Evolutionary conservation across 2,797 vertebrate genomes (phyloP), one percentile per base, ranked within the genome.

Genomic region (Darevskia nairensis): DNA sequence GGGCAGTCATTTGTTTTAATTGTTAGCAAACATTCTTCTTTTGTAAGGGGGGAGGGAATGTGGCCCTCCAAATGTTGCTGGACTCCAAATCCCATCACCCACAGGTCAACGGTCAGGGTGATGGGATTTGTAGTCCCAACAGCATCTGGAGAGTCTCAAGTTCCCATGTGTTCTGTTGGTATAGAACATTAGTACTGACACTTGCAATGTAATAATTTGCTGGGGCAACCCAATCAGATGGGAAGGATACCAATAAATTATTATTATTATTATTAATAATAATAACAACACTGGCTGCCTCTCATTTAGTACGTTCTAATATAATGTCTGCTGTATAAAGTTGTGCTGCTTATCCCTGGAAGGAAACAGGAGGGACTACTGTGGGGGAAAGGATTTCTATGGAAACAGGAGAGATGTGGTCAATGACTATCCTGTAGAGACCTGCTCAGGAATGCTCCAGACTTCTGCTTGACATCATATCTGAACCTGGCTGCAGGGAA

Each of bases 1-100:
- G 44, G 69, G 87, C 88, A 88, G 91, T 85, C 89, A 83, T 55
- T 4, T 83, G 69, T 71, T 88, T 23, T 77, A n/a, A 29, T 78
- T 79, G 32, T 25, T n/a, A 79, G 55, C 64, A 79, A 23, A 25
- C 23, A 17, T 72, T 4, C 15, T 55, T 35, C 35, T 55, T 39
- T 0, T 39, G 32, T 55, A 55, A 55, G 50, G 71, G 6, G 19
- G 32, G 32, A 35, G 32, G 2, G 6, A 19, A 19, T 64, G 6
- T 74, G 19, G n/a, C 3, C 41, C 39, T 82, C 41, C 39, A 69
- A 27, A 44, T 41, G 8, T 46, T 64, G 17, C 44, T 46, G 11
- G 27, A 44, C 64, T 46, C 11, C 23, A 82, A 68, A 7, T 69
- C 39, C 27, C 80, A 46, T 41, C 39, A 69, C 25, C 27, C 6